Base-by-base conservation (phyloP, 2,797 vertebrate species). In the Etheostoma perlongum region DNA sequence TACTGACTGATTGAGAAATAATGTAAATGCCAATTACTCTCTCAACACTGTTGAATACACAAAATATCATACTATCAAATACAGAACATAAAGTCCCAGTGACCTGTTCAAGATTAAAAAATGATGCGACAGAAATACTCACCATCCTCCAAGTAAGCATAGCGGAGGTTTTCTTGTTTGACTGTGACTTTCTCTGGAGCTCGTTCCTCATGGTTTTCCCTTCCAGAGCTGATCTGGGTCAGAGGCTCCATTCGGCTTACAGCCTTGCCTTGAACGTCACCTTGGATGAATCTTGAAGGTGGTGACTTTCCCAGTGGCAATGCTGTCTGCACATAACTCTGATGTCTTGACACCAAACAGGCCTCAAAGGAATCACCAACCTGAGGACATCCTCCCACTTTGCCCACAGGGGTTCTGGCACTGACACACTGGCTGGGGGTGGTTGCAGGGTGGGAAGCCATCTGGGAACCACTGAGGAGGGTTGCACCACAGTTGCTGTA, bases 131-230 rank as follows among this genome's bases (percentile, higher is more conserved):
- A 73, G 8, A 44, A 30, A 53, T 75, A 86, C 97, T 97, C 89
- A 99, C 98, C 98, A 1, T 99, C 97, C 46, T 99, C 97, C 93
- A 99, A 90, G 84, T 96, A 97, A 7, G 95, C 95, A 81, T 97
- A 96, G 91, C 96, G 96, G 87, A 97, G 91, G 87, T 96, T 97
- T 74, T 99, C 98, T 89, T 97, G 97, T 76, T 99, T 99, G 74
- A 99, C 91, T 1, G 94, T 95, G 83, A 97, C 95, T 83, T 94
- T 96, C 2, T 95, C 79, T 3, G 96, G 90, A 68, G 91, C 83
- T 55, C 23, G 81, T 27, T 80, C 75, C 2, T 85, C 84, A 1
- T 77, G 67, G 77, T 78, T 59, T 70, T 79, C 67, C 72, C 79
- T 69, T 19, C 21, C 71, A 18, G 68, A 69, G 54, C 61, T 21